Evolutionary conservation across 2,888 invertebrate species (phyloP).

Genomic region (Trichopria drosophilae): DNA sequence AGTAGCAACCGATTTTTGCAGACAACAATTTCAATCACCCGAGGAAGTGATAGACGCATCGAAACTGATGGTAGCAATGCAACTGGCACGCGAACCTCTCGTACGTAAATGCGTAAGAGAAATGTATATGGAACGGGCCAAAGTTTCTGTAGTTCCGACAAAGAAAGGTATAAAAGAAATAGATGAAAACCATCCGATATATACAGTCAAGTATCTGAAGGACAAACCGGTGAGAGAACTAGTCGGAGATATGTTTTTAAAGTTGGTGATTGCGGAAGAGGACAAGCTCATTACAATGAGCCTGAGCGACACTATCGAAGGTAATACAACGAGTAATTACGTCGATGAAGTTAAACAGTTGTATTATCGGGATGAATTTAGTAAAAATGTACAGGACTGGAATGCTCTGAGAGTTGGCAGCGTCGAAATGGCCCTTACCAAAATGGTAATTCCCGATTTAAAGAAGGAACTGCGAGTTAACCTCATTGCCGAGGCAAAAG

Average conservation of each 20-base stretch:
- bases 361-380: conserved; percentile 90
- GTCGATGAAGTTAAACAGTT: conserved; percentile 87
- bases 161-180: conserved; percentile 91
- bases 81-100: conserved; percentile 88
- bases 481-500: conserved; percentile 84
- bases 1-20: conserved; percentile 74
- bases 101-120: conserved; percentile 84
- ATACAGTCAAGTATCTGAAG: conserved; percentile 84
- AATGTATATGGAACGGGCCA: conserved; percentile 85
- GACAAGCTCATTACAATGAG: conserved; percentile 76
- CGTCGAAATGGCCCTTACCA: conserved; percentile 82
- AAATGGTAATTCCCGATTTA: conserved; percentile 87
- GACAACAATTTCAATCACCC: conserved; percentile 58
- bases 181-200: conserved; percentile 91
- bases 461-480: conserved; percentile 81
- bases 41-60: conserved; percentile 86
- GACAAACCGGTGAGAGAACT: conserved; percentile 91
- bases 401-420: conserved; percentile 86
- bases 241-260: conserved; percentile 86
- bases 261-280: conserved; percentile 77
- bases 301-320: conserved; percentile 67
- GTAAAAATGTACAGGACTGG: conserved; percentile 93
- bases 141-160: conserved; percentile 80
- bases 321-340: conserved; percentile 76
- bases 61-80: conserved; percentile 92